Evolutionary conservation across 2,888 invertebrate genomes (phyloP).

Genomic region (Pocota personata): DNA sequence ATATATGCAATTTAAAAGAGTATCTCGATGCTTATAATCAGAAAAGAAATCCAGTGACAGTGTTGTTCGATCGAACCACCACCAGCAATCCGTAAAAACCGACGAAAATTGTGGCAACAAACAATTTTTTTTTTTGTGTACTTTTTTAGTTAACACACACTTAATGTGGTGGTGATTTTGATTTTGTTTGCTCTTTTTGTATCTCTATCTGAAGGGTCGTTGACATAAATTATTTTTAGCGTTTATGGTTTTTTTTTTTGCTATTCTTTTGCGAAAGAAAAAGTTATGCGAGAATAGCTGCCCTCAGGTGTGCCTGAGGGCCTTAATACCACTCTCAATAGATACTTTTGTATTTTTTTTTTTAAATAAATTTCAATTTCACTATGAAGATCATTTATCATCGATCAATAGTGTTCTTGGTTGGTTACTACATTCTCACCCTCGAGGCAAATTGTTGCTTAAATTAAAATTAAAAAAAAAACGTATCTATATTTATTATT

Average conservation of each 20-base stretch:
- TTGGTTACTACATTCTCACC: neutral
- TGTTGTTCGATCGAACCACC: neutral
- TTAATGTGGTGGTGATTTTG: slow-evolving; percentile 26
- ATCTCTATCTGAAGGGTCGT: slow-evolving; percentile 60
- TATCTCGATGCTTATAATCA: slow-evolving; percentile 15
- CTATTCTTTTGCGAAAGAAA: slow-evolving; percentile 48
- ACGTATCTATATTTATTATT: neutral
- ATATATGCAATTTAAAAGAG: slow-evolving; percentile 17
- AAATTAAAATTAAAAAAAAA: neutral
- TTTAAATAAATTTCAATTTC: slow-evolving; percentile 18
- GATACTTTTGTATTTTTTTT: slow-evolving; percentile 23
- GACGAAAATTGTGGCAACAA: slow-evolving; percentile 14
- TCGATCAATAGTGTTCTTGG: no score
- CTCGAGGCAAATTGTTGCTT: neutral
- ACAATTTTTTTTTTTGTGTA: slow-evolving; percentile 32
- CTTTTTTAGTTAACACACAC: slow-evolving; percentile 48
- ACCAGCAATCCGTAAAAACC: neutral
- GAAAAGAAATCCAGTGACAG: slow-evolving; percentile 43
- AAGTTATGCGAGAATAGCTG: slow-evolving; percentile 7
- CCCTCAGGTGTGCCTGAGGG: slow-evolving; percentile 37
- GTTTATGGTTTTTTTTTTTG: slow-evolving; percentile 8
- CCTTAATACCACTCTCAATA: neutral
- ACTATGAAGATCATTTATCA: slow-evolving; percentile 44
- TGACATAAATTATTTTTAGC: slow-evolving; percentile 61
- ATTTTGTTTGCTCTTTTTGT: slow-evolving; percentile 5